Percentiles rank a stretch among this genome's conserved stretches.
These are phyloP conservation scores for Achatina immaculata DNA, from an alignment of 1,140 invertebrate species.

Conservation along the genomic window DNA sequence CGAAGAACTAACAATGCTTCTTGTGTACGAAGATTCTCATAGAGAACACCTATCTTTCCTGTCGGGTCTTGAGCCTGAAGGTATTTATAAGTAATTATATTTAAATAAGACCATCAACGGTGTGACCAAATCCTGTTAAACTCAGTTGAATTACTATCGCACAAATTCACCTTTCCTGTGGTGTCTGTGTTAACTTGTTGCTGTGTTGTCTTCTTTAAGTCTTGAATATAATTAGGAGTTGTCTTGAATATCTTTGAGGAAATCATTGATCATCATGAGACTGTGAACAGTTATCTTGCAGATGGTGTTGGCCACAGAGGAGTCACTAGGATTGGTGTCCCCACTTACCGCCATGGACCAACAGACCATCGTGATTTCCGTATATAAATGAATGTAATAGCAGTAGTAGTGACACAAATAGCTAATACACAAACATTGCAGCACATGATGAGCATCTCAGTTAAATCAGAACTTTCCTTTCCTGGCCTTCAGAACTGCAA, in stretches of 20 bases:
- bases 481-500: neutral
- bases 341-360: neutral
- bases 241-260: neutral
- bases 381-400: too few relatives aligned
- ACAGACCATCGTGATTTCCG: neutral
- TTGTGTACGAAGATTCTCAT: constrained; percentile 23
- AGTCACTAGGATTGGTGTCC: neutral
- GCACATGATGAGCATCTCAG: neutral
- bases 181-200: neutral
- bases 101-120: neutral
- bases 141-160: neutral
- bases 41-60: constrained; percentile 24
- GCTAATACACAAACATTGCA: neutral
- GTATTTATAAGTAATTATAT: neutral
- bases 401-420: neutral
- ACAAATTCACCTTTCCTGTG: neutral
- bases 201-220: neutral
- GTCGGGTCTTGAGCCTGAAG: constrained; percentile 1
- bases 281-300: too few relatives aligned
- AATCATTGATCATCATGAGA: neutral
- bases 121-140: neutral
- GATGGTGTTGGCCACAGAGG: too few relatives aligned
- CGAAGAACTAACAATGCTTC: neutral
- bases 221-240: neutral
- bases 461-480: neutral